Conservation (phyloP, 2,113 vertebrate genomes). For the Tinamus guttatus region DNA sequence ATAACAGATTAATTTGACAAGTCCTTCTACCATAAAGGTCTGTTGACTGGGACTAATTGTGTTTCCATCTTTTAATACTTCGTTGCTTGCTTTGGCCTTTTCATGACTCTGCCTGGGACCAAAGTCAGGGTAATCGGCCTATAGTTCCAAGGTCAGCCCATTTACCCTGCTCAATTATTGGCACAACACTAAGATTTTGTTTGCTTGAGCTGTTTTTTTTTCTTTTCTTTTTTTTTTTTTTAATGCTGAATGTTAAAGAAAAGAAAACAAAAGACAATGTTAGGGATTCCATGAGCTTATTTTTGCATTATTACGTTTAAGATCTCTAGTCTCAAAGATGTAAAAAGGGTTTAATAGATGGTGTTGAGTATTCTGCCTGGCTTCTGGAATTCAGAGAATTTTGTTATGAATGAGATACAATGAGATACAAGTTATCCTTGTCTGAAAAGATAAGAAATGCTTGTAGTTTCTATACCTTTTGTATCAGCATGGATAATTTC, state of each 20-base stretch:
- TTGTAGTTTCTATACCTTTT: background rate
- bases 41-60: background rate
- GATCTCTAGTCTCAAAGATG: background rate
- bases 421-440: background rate
- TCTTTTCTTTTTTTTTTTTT: constrained; percentile 63
- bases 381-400: background rate
- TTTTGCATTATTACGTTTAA: background rate
- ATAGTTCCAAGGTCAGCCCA: background rate
- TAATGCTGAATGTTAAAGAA: background rate
- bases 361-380: background rate
- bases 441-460: background rate
- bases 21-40: background rate
- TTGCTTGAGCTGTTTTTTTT: background rate
- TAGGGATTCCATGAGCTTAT: background rate
- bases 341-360: background rate
- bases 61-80: background rate
- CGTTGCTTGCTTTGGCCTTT: background rate
- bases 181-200: constrained; percentile 21
- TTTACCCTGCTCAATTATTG: background rate
- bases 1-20: constrained; percentile 23
- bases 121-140: background rate
- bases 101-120: background rate
- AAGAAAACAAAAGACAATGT: background rate
- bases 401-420: background rate
- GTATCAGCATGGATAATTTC: background rate